Conservation (phyloP, 2,113 vertebrate species). For the Oncorhynchus keta region DNA sequence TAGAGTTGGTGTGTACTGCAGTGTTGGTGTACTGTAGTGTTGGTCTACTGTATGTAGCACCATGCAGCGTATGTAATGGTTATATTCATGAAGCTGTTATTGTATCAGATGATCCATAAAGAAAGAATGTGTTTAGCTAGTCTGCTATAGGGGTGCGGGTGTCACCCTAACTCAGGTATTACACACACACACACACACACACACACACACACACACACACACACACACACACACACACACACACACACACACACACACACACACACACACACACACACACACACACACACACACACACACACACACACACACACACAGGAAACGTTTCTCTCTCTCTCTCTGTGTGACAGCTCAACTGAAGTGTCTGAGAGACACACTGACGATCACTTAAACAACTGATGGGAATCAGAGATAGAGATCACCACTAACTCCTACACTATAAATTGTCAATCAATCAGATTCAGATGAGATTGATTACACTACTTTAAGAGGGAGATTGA, state of each 20-base stretch:
- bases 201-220: too few relatives aligned
- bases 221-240: too few relatives aligned
- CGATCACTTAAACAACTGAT: neutral
- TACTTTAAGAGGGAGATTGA: neutral
- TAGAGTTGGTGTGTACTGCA: too few relatives aligned
- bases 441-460: neutral
- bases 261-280: too few relatives aligned
- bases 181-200: too few relatives aligned
- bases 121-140: neutral
- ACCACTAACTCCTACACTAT: neutral
- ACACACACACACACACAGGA: too few relatives aligned
- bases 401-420: neutral
- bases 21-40: too few relatives aligned
- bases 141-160: slow-evolving; percentile 12
- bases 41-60: neutral
- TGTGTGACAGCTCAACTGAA: neutral
- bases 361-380: neutral
- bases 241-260: too few relatives aligned
- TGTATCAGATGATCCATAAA: neutral
- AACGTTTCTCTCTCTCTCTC: neutral
- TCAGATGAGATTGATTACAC: neutral
- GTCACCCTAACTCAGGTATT: slow-evolving; percentile 10
- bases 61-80: neutral
- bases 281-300: too few relatives aligned
- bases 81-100: neutral